Percentiles rank a stretch among this genome's conserved stretches.
These are phyloP conservation scores for Anoura caudifer DNA, from an alignment of 2,113 vertebrate species.

Conservation along the genomic window DNA sequence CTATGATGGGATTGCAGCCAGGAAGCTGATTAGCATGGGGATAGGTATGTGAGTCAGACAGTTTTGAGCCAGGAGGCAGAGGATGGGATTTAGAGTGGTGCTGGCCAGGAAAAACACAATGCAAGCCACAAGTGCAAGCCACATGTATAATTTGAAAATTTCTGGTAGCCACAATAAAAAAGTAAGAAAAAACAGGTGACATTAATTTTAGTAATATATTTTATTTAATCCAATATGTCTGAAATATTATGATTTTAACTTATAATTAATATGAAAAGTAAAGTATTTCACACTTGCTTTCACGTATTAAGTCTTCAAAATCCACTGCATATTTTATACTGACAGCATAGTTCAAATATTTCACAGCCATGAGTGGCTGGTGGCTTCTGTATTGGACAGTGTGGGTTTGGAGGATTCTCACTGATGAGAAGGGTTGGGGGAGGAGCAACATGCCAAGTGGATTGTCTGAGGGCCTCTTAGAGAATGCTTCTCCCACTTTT, in stretches of 20 bases:
- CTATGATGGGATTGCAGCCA: background rate
- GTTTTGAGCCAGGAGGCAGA: background rate
- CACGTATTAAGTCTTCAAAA: conserved; percentile 1
- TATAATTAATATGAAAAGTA: background rate
- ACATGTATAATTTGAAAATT: background rate
- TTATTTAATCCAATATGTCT: background rate
- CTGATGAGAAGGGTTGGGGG: background rate
- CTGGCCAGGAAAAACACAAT: background rate
- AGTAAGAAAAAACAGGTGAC: background rate
- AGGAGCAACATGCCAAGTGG: background rate
- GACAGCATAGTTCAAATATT: background rate
- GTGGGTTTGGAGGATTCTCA: background rate
- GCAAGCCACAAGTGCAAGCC: background rate
- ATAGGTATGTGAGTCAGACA: background rate
- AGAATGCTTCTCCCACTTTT: background rate
- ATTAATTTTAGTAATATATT: conserved; percentile 25
- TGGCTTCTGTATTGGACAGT: background rate
- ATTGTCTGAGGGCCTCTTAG: background rate
- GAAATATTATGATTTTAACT: background rate
- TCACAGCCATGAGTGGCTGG: background rate
- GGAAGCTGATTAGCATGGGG: background rate
- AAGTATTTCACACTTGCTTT: conserved; percentile 38
- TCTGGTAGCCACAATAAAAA: conserved; percentile 16
- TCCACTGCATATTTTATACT: background rate
- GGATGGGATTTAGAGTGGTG: background rate